These are phyloP conservation scores for Anthoscopus minutus DNA, from an alignment of 2,113 vertebrate species.

Conservation along the genomic window DNA sequence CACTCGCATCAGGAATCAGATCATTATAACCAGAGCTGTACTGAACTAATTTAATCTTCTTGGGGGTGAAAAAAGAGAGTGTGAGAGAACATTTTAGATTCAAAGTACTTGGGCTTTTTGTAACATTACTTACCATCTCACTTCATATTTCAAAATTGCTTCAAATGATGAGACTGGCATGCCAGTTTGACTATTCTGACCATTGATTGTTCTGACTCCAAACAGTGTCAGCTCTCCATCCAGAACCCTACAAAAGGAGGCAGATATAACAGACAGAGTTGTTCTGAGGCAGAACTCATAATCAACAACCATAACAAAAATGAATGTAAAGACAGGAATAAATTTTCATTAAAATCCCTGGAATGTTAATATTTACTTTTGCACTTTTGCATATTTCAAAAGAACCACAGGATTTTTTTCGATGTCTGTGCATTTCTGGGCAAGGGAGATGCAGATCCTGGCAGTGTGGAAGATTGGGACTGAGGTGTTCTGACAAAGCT, in stretches of 20 bases:
- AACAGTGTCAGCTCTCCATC: not conserved
- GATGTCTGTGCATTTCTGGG: not conserved
- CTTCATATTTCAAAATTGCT: not conserved
- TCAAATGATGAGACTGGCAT: not conserved
- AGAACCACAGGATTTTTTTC: not conserved
- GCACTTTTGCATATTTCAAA: not conserved
- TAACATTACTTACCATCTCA: not conserved
- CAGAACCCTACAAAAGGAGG: not conserved
- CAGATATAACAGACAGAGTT: not conserved
- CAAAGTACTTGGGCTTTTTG: not conserved
- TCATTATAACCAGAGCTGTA: slow-evolving; percentile 43
- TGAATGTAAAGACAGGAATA: not conserved
- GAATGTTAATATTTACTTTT: not conserved
- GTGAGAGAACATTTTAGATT: not conserved
- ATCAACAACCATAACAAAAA: not conserved
- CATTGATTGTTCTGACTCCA: too few relatives aligned
- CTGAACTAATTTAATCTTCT: slow-evolving; percentile 50
- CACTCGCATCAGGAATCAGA: slow-evolving; percentile 47
- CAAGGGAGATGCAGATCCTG: not conserved
- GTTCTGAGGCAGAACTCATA: not conserved
- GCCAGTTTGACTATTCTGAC: not conserved
- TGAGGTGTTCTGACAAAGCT: not conserved
- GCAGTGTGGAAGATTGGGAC: not conserved
- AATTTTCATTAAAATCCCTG: not conserved
- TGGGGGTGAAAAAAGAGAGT: not conserved